phyloP scores from a whole-genome alignment of 2,113 vertebrate species.

The Acinonyx jubatus region DNA sequence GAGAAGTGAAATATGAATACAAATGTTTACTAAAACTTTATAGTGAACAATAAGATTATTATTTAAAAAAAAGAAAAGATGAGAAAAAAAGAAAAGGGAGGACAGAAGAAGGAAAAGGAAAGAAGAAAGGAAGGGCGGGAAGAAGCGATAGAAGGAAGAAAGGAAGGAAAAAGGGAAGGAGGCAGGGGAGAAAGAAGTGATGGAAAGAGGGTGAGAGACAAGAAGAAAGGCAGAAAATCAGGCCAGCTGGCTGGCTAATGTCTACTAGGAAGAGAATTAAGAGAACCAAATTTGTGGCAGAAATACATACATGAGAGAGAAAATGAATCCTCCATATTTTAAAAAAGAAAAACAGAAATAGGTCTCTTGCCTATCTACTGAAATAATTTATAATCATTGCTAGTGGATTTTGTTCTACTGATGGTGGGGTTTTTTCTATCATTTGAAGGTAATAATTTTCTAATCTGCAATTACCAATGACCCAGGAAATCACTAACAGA shows the following conservation, averaged over 20 bases:
- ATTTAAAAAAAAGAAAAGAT: background rate
- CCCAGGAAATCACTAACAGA: constrained; percentile 11
- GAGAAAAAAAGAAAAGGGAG: background rate
- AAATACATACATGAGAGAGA: background rate
- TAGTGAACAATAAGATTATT: background rate
- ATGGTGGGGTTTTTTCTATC: background rate
- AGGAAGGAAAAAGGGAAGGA: too few species aligned
- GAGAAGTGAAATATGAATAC: background rate
- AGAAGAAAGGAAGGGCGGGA: too few species aligned
- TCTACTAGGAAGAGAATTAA: constrained; percentile 19
- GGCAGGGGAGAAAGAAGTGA: background rate
- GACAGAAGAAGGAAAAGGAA: background rate
- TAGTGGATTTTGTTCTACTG: background rate
- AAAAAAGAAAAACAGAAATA: background rate
- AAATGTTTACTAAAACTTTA: background rate
- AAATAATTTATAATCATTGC: constrained; percentile 29
- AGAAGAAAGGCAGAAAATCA: background rate
- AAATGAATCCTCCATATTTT: background rate
- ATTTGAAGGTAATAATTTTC: constrained; percentile 13
- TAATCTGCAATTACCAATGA: constrained; percentile 35
- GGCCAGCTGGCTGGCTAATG: background rate
- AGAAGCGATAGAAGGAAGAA: background rate
- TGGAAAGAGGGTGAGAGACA: background rate
- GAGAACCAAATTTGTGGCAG: background rate
- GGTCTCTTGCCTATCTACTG: background rate